phyloP scores from a whole-genome alignment of 2,113 vertebrate species.

The Ptychochromis oligacanthus region DNA sequence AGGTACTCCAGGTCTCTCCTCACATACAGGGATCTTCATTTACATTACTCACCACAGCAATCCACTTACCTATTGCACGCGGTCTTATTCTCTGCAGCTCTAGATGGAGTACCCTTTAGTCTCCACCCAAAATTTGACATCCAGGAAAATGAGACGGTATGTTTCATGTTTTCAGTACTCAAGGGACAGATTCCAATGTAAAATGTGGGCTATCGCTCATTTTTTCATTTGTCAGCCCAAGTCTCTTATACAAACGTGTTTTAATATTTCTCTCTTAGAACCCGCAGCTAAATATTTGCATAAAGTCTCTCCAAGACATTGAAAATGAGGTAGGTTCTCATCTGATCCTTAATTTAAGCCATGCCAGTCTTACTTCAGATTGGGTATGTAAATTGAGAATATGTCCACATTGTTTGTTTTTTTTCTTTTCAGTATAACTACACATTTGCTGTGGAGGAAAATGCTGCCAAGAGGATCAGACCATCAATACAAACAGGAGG shows the following conservation, averaged over 20 bases:
- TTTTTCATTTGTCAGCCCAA: not conserved
- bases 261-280: slow-evolving; percentile 24
- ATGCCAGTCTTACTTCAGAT: not conserved
- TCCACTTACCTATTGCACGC: not conserved
- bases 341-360: not conserved
- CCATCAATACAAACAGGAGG: slow-evolving; percentile 42
- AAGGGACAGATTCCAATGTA: not conserved
- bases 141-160: slow-evolving; percentile 70
- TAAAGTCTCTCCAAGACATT: slow-evolving; percentile 89
- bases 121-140: slow-evolving; percentile 85
- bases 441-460: slow-evolving; percentile 77
- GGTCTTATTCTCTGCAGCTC: slow-evolving; percentile 74
- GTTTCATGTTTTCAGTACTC: slow-evolving; percentile 32
- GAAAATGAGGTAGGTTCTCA: slow-evolving; percentile 83
- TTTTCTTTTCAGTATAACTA: slow-evolving; percentile 74
- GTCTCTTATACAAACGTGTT: not conserved
- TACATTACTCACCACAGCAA: not conserved
- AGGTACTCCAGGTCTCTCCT: slow-evolving; percentile 66
- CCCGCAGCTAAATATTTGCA: slow-evolving; percentile 75
- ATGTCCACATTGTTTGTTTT: not conserved
- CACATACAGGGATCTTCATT: not conserved
- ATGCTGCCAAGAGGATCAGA: slow-evolving; percentile 67
- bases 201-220: not conserved
- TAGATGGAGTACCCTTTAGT: slow-evolving; percentile 88
- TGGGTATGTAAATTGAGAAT: not conserved